phyloP scores from a whole-genome alignment of 2,113 vertebrate species.

The Anolis carolinensis region DNA sequence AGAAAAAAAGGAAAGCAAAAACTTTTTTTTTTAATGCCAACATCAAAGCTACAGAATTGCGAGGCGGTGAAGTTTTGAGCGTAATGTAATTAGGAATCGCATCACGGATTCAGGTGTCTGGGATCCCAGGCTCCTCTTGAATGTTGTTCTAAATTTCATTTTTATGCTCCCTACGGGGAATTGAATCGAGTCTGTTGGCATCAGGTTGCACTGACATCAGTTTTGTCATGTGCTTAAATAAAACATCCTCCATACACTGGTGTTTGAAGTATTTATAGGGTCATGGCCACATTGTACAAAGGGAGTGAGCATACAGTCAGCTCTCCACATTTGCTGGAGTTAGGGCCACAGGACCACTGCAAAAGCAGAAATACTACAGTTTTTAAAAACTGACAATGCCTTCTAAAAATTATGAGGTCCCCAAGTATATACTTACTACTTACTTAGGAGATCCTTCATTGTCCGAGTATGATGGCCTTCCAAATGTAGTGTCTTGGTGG shows the following conservation, averaged over 20 bases:
- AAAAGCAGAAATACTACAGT: no score
- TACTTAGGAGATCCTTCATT: no score
- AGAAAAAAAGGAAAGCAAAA: neutral
- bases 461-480: no score
- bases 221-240: no score
- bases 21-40: no score
- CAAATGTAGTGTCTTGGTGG: no score
- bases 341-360: no score
- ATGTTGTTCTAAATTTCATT: neutral
- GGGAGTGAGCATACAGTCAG: neutral
- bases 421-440: no score
- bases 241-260: neutral
- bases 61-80: rapidly evolving
- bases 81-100: neutral
- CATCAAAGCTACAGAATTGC: neutral
- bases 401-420: no score
- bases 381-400: no score
- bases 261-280: neutral
- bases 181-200: neutral
- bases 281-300: rapidly evolving
- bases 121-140: neutral
- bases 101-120: neutral
- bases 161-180: neutral
- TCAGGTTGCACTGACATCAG: neutral
- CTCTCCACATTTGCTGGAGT: no score